Conservation (phyloP, 2,797 vertebrate genomes). For the Neosilurus mollespiculum region DNA sequence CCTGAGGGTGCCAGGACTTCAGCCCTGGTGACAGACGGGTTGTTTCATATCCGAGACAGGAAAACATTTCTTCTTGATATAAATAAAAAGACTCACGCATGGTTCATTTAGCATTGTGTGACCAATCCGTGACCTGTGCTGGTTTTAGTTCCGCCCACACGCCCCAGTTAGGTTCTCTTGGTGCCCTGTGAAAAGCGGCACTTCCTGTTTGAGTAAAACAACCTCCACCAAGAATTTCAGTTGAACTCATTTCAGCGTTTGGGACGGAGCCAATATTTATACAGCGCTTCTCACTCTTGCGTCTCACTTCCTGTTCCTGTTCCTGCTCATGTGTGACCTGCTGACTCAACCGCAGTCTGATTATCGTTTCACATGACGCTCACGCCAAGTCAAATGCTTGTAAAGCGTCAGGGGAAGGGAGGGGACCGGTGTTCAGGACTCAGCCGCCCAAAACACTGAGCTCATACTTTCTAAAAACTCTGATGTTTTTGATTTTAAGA, state of each 20-base stretch:
- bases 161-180: neutral
- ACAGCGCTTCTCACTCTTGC: neutral
- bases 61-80: too few species aligned
- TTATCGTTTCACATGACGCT: neutral
- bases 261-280: too few species aligned
- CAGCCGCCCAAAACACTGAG: neutral
- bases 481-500: neutral
- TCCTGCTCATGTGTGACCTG: constrained; percentile 8
- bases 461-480: neutral
- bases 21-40: neutral
- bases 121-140: neutral
- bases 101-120: too few species aligned
- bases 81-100: too few species aligned
- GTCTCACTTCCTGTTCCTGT: neutral
- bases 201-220: neutral
- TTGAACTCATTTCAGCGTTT: neutral
- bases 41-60: too few species aligned
- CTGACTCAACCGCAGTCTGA: neutral
- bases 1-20: neutral
- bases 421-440: neutral
- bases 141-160: neutral
- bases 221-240: neutral
- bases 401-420: neutral
- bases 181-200: neutral
- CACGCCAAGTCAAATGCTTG: neutral